Evolutionary conservation across 1,140 invertebrate genomes (phyloP).

Genomic region (Leptopilina boulardi): DNA sequence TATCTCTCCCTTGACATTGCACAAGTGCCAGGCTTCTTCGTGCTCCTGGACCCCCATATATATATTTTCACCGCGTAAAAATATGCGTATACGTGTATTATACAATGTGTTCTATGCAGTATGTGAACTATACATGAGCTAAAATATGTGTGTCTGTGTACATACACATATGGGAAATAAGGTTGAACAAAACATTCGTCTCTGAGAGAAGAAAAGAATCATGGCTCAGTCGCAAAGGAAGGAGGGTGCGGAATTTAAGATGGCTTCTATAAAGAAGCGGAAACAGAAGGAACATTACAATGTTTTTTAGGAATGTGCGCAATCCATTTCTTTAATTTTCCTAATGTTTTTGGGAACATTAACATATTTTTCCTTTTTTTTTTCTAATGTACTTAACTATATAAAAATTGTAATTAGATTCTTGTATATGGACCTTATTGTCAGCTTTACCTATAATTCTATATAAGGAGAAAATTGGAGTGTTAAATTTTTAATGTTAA

Average conservation of each 20-base stretch:
- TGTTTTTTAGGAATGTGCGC: conserved; percentile 1
- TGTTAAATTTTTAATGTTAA: too few relatives aligned
- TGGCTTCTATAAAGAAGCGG: conserved; percentile 23
- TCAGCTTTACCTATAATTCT: too few relatives aligned
- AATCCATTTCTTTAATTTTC: conserved; percentile 6
- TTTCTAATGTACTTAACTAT: too few relatives aligned
- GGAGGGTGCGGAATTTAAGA: conserved; percentile 32
- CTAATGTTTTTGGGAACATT: not conserved
- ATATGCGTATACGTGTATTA: not conserved
- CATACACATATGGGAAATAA: not conserved
- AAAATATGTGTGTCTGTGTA: not conserved
- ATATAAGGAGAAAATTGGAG: too few relatives aligned
- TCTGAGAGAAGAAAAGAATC: conserved; percentile 27
- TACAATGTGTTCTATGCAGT: conserved; percentile 7
- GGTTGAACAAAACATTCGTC: conserved; percentile 27
- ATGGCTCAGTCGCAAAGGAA: conserved; percentile 21
- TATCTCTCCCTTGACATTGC: conserved; percentile 43
- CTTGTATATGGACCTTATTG: too few relatives aligned
- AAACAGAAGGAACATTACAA: conserved; percentile 13
- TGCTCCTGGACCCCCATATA: conserved; percentile 37
- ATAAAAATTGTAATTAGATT: too few relatives aligned
- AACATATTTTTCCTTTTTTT: not conserved
- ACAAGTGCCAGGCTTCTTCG: conserved; percentile 43
- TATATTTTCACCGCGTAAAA: not conserved
- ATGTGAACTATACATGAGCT: not conserved